phyloP scores from a whole-genome alignment of 2,113 vertebrate species.

The Myocastor coypus region DNA sequence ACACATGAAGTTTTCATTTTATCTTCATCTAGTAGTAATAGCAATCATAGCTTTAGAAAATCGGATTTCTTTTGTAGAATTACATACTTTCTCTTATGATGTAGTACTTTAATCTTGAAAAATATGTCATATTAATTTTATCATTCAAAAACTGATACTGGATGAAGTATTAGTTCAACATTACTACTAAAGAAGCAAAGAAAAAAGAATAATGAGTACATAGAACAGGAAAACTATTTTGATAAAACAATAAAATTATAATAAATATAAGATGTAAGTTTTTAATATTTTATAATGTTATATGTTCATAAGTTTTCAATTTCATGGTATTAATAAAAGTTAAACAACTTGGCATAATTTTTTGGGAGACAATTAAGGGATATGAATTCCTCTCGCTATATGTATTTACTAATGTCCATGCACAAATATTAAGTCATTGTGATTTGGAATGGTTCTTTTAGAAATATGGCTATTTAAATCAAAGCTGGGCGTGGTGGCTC shows the following conservation, averaged over 20 bases:
- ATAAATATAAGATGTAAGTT: neutral
- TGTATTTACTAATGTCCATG: neutral
- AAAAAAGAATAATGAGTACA: neutral
- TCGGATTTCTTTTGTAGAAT: neutral
- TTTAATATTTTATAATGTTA: neutral
- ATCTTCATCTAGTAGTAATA: conserved; percentile 27
- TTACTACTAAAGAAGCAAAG: neutral
- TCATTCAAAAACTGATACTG: neutral
- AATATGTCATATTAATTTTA: neutral
- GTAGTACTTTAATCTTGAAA: neutral
- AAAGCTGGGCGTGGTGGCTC: too few species aligned
- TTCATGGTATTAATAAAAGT: neutral
- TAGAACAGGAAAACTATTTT: neutral
- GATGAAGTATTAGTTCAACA: neutral
- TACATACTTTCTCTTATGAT: neutral
- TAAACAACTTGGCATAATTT: neutral
- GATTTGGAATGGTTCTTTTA: neutral
- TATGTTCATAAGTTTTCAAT: neutral
- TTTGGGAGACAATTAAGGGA: neutral
- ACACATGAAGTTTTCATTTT: conserved; percentile 19
- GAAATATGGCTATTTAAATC: neutral
- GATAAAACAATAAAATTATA: neutral
- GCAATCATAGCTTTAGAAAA: neutral
- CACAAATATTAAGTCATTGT: neutral
- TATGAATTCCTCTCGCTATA: neutral